Base-by-base conservation (phyloP, 2,113 vertebrate genomes). In the Pachypanchax playfairii region DNA sequence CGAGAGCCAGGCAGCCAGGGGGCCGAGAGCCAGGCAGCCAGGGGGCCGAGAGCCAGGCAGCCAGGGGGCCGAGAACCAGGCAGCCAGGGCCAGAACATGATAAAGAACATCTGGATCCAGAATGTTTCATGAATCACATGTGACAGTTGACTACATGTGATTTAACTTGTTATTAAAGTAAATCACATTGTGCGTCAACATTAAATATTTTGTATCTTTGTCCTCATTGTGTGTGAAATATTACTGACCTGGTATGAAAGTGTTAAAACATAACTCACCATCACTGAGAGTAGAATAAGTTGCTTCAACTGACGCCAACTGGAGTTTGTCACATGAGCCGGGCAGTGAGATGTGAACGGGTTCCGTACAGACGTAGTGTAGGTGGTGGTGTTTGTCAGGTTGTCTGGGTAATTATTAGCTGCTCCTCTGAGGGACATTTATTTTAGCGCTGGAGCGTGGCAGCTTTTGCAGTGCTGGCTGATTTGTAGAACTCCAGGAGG, bases 381-480 rank as follows among this genome's bases (percentile, higher is more conserved):
- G 65, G 68, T 28, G 38, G 14, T n/a, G 14, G 15, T 4, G 7
- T 46, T 20, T 49, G 41, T 54, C 54, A 17, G 38, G 13, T 49
- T 42, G 29, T 61, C 55, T 73, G 20, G 6, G 38, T 69, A 58
- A 75, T 68, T 49, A 50, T 53, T 43, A 38, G 63, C 20, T 70
- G 41, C 56, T 62, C 3, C 4, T 49, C 25, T 35, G 39, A 61
- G 57, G 12, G 47, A 39, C 12, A 33, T 74, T 71, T 80, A 50
- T 65, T 48, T 49, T 56, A 29, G 36, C 24, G 6, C 29, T 61
- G 3, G n/a, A 41, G 56, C 10, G 2, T 39, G 47, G 25, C n/a
- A 31, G 21, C 39, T 47, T 59, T 58, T 25, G 67, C 22, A 13
- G 4, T 1, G 25, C 29, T 55, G 62, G 57, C 51, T 74, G 26